These are phyloP conservation scores for Melieria omissa DNA, from an alignment of 2,888 invertebrate genomes.

Conservation along the genomic window DNA sequence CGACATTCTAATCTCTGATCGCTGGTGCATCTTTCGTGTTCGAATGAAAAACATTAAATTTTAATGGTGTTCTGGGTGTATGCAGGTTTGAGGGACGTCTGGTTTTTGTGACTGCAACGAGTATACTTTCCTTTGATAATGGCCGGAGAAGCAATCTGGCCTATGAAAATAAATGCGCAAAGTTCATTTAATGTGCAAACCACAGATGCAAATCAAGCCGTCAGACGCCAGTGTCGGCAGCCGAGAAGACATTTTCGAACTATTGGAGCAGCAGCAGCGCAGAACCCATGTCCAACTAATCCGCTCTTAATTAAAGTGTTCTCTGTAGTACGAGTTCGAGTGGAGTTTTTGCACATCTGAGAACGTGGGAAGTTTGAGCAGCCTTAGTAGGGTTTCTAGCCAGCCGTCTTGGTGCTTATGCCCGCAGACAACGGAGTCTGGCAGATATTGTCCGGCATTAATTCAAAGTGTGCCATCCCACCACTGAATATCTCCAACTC, in stretches of 20 bases:
- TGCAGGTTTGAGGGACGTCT: conserved; percentile 4
- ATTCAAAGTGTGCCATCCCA: too few relatives aligned
- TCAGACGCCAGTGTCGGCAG: background rate
- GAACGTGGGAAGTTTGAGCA: too few relatives aligned
- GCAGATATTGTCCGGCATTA: too few relatives aligned
- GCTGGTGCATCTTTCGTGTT: background rate
- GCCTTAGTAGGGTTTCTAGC: too few relatives aligned
- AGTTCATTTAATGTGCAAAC: conserved; percentile 55
- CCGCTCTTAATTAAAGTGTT: conserved; percentile 66
- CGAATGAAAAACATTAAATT: conserved; percentile 54
- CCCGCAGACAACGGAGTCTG: too few relatives aligned
- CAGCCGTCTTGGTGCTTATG: too few relatives aligned
- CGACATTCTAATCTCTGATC: conserved; percentile 39
- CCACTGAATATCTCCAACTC: too few relatives aligned
- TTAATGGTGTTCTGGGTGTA: conserved; percentile 53
- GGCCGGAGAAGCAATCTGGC: conserved; percentile 46
- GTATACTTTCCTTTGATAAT: conserved; percentile 20
- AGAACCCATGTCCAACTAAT: conserved; percentile 56
- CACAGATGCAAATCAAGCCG: conserved; percentile 63
- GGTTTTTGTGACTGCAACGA: conserved; percentile 31
- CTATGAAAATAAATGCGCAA: conserved; percentile 41
- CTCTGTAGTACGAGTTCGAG: conserved; percentile 21
- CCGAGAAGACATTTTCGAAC: background rate
- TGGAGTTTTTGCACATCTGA: background rate
- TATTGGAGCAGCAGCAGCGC: background rate